phyloP scores from a whole-genome alignment of 2,113 vertebrate species.

The Ascaphus truei region DNA sequence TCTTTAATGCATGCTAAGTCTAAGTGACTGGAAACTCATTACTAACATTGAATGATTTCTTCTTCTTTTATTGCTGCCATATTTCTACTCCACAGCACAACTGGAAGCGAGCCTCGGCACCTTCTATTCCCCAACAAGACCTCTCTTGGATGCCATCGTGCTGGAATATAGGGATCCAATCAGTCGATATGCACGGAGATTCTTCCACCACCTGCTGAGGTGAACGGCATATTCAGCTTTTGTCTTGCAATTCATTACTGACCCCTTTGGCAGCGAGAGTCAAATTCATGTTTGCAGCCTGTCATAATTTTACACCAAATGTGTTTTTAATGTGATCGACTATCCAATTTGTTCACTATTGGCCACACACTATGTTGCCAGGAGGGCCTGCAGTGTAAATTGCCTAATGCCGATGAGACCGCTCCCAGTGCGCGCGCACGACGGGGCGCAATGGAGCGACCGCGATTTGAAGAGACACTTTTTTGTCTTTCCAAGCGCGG shows the following conservation, averaged over 20 bases:
- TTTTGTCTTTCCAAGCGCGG: no score
- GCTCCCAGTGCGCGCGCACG: no score
- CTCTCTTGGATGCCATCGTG: slow-evolving; percentile 77
- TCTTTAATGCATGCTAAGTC: no score
- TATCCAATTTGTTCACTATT: slow-evolving; percentile 43
- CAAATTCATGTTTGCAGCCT: slow-evolving; percentile 44
- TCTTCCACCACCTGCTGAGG: slow-evolving; percentile 98
- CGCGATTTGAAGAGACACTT: no score
- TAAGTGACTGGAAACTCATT: no score
- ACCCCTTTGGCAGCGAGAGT: no score
- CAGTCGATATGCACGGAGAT: slow-evolving; percentile 88
- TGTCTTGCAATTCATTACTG: no score
- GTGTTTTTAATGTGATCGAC: slow-evolving; percentile 37
- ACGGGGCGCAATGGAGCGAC: no score
- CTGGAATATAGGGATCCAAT: slow-evolving; percentile 84
- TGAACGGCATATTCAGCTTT: slow-evolving; percentile 56
- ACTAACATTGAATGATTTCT: slow-evolving; percentile 27
- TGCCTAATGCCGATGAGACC: no score
- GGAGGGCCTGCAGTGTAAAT: no score
- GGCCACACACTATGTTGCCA: no score
- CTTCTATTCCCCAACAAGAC: slow-evolving; percentile 82
- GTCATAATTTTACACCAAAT: slow-evolving; percentile 20
- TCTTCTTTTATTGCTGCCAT: slow-evolving; percentile 54
- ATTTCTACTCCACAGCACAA: slow-evolving; percentile 76
- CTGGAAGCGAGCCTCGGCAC: slow-evolving; percentile 86